Evolutionary conservation across 2,113 vertebrate species (phyloP), one percentile per base, ranked within the genome.

Genomic region (Actenoides hombroni): DNA sequence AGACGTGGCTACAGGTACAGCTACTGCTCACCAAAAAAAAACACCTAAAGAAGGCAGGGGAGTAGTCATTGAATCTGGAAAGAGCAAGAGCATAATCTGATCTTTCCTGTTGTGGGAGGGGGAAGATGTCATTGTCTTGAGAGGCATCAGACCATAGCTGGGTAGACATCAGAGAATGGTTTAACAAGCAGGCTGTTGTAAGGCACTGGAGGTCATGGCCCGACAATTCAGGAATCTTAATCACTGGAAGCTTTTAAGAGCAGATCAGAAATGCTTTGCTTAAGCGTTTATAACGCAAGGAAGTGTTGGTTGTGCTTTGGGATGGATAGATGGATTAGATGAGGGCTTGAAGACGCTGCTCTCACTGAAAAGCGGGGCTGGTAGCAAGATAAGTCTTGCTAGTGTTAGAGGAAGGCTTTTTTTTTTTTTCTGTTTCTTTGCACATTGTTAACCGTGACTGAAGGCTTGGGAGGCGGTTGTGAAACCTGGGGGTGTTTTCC

Each of bases 21-120:
- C 46, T 54, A 4, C 42, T 51, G 8, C 39, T 90, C 21, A 35
- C 0, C 0, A 5, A 16, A 26, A 2, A 48, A 21, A 8, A 3
- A 16, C 16, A 4, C 20, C 9, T 10, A 35, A n/a, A 31, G 37
- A 73, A 39, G n/a, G 29, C 6, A 4, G 63, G 13, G 18, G 23
- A 64, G 46, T 29, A 16, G 13, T 35, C 13, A 71, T n/a, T 71
- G 37, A 79, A 37, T 5, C 3, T 60, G 26, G 13, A 57, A 86
- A 37, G 29, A 88, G 2, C 19, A 56, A 73, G 29, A 57, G 20
- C 26, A 54, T 33, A 39, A 57, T 42, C 37, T 57, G 11, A 18
- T 63, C 20, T 61, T 53, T 57, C 5, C 21, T 40, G 5, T 24
- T 68, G 60, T 26, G 31, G 31, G 44, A 70, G 10, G 24, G 15